Evolutionary conservation across 2,888 invertebrate species (phyloP).

Genomic region (Cryptophagus acutangulus): DNA sequence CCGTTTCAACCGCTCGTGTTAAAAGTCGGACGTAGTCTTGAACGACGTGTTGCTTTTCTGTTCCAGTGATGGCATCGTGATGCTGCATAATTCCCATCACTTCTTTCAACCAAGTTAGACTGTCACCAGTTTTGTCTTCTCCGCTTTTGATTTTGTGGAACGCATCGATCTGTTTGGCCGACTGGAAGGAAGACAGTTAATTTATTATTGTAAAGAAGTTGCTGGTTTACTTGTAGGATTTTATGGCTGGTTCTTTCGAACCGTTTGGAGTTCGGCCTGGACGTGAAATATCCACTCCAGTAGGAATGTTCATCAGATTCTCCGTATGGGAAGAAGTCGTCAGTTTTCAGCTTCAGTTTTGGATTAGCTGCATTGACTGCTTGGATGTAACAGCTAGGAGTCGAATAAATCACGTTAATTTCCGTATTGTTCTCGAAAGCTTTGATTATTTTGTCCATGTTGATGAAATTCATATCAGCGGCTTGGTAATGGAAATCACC

Average conservation of each 20-base stretch:
- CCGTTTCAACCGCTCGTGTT: slow-evolving; percentile 55
- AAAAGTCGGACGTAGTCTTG: slow-evolving; percentile 80
- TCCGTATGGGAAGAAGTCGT: slow-evolving; percentile 90
- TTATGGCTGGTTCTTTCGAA: slow-evolving; percentile 70
- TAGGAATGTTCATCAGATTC: slow-evolving; percentile 74
- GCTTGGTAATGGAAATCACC: slow-evolving; percentile 60
- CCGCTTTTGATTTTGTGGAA: slow-evolving; percentile 28
- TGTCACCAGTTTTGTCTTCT: slow-evolving; percentile 46
- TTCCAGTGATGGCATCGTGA: slow-evolving; percentile 87
- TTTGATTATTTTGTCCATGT: slow-evolving; percentile 53
- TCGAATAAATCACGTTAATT: slow-evolving; percentile 74
- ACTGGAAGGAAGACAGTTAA: neutral
- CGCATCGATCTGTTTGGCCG: neutral
- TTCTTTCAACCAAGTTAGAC: slow-evolving; percentile 62
- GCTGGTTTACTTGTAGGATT: slow-evolving; percentile 65
- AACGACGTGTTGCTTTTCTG: slow-evolving; percentile 82
- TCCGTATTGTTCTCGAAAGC: slow-evolving; percentile 40
- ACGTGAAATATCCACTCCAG: slow-evolving; percentile 90
- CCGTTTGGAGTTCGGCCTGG: slow-evolving; percentile 72
- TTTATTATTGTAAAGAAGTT: neutral
- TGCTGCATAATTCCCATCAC: slow-evolving; percentile 86
- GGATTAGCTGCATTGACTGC: slow-evolving; percentile 65
- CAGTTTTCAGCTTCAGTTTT: slow-evolving; percentile 65
- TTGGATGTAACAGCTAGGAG: slow-evolving; percentile 77
- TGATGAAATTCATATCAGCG: slow-evolving; percentile 56